Conservation (phyloP, 2,888 invertebrate genomes). For the Tinea semifulvella region DNA sequence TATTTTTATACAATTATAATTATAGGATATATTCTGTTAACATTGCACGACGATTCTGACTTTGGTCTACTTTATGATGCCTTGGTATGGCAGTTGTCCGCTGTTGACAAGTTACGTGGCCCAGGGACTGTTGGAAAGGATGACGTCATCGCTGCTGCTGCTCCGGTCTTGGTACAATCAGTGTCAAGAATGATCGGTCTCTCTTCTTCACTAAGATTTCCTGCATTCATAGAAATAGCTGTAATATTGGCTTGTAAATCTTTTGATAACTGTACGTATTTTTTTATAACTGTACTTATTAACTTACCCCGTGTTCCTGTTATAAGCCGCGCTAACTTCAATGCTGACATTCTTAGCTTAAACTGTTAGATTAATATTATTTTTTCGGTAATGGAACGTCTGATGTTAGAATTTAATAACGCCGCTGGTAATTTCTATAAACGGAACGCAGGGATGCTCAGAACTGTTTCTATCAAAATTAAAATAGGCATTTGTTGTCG, state of each 20-base stretch:
- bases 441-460: too few species aligned
- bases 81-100: slow-evolving; percentile 38
- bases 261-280: slow-evolving; percentile 35
- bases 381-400: too few species aligned
- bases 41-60: slow-evolving; percentile 32
- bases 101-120: slow-evolving; percentile 27
- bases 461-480: too few species aligned
- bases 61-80: slow-evolving; percentile 36
- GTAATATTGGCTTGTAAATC: slow-evolving; percentile 36
- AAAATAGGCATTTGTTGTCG: too few species aligned
- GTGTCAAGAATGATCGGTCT: slow-evolving; percentile 39
- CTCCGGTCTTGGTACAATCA: slow-evolving; percentile 30
- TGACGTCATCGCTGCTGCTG: slow-evolving; percentile 29
- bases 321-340: too few species aligned
- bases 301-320: too few species aligned
- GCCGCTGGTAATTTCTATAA: too few species aligned
- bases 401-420: too few species aligned
- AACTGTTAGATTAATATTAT: too few species aligned
- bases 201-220: slow-evolving; percentile 28
- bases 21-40: slow-evolving; percentile 41
- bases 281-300: not conserved
- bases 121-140: slow-evolving; percentile 22
- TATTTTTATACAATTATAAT: too few species aligned
- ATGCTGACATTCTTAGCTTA: too few species aligned
- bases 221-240: slow-evolving; percentile 33